These are phyloP conservation scores for Amblyteles armatorius DNA, from an alignment of 2,888 invertebrate genomes.

Conservation along the genomic window DNA sequence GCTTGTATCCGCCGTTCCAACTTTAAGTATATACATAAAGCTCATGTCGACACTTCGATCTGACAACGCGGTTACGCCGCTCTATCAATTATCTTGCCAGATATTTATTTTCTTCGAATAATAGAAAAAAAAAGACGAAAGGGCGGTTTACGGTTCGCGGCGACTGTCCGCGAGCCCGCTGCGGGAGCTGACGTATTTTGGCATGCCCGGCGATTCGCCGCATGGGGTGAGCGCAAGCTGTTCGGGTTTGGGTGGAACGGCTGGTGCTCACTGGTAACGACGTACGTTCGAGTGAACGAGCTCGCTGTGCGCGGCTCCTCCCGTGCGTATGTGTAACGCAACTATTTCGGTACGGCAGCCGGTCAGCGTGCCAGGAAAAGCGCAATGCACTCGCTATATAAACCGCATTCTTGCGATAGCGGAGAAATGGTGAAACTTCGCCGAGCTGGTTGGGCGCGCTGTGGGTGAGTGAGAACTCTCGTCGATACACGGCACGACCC, in stretches of 20 bases:
- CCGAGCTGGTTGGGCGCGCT: conserved; percentile 1
- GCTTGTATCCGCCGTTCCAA: not conserved
- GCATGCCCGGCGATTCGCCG: conserved; percentile 16
- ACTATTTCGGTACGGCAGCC: conserved; percentile 74
- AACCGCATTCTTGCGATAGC: conserved; percentile 74
- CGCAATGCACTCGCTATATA: conserved; percentile 75
- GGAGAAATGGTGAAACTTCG: conserved; percentile 15
- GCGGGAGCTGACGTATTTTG: conserved; percentile 31
- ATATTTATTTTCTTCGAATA: not conserved
- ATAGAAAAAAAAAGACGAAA: not conserved
- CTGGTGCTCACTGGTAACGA: not conserved
- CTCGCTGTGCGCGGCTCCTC: conserved; percentile 48
- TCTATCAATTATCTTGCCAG: conserved; percentile 19
- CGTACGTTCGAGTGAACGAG: conserved; percentile 7
- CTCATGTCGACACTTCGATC: no score
- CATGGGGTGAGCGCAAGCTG: conserved; percentile 19
- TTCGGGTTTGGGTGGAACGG: conserved; percentile 5
- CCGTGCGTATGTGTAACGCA: conserved; percentile 60
- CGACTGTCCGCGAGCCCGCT: not conserved
- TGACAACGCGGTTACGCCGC: not conserved
- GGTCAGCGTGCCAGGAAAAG: conserved; percentile 76
- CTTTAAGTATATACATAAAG: not conserved
- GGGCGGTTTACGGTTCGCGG: not conserved
- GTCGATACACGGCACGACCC: conserved; percentile 53
- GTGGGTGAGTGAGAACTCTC: conserved; percentile 50